These are phyloP conservation scores for Oreochromis niloticus DNA, from an alignment of 2,113 vertebrate species.

Conservation along the genomic window DNA sequence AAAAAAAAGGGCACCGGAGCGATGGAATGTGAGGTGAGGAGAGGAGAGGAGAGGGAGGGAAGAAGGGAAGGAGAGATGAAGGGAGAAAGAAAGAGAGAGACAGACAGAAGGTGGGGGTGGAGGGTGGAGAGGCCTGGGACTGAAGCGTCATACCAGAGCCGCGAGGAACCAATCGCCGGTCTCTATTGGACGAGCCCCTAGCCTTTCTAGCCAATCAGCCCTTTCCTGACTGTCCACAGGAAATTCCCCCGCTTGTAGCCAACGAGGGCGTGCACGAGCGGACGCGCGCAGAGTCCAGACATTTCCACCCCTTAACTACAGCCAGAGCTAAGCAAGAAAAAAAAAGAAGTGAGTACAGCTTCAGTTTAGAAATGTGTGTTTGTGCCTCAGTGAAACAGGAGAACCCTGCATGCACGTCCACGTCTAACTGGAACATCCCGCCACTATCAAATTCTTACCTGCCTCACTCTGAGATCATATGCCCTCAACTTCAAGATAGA, in stretches of 20 bases:
- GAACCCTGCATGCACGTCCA: not conserved
- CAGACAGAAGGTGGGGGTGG: not conserved
- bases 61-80: not conserved
- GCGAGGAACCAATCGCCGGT: constrained; percentile 41
- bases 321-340: not conserved
- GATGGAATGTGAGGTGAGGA: constrained; percentile 66
- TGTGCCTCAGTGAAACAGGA: not conserved
- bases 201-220: constrained; percentile 50
- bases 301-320: constrained; percentile 15
- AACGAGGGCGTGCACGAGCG: not conserved
- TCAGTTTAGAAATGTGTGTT: not conserved
- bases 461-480: constrained; percentile 26
- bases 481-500: constrained; percentile 6
- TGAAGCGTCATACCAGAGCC: constrained; percentile 64
- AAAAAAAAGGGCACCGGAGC: constrained; percentile 38
- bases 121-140: constrained; percentile 33
- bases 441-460: constrained; percentile 40
- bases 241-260: constrained; percentile 63
- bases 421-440: constrained; percentile 27
- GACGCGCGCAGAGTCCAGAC: not conserved
- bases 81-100: not conserved
- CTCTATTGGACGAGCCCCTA: constrained; percentile 66
- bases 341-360: not conserved
- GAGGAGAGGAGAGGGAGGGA: constrained; percentile 14
- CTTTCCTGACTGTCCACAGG: constrained; percentile 47